A percentile compares a stretch with the other conserved stretches of the same genome.
Evolutionary conservation across 1,140 invertebrate species (phyloP).

Genomic region (Ectropis grisescens): DNA sequence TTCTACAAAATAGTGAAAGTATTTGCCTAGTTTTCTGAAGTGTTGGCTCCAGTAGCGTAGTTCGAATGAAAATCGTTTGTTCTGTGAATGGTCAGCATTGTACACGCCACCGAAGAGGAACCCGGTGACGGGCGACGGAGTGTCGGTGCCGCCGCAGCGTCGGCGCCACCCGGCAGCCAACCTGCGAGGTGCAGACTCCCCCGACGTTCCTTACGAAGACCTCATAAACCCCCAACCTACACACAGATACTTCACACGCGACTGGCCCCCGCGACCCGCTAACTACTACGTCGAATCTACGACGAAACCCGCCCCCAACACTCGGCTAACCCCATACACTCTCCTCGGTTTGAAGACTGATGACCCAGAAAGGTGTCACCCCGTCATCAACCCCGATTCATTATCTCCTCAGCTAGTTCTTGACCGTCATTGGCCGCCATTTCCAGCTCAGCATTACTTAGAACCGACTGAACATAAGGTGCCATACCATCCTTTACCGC

Average conservation of each 20-base stretch:
- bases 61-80: conserved; percentile 55
- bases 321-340: conserved; percentile 37
- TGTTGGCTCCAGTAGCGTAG: conserved; percentile 1
- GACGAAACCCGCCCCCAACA: conserved; percentile 25
- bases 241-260: conserved; percentile 40
- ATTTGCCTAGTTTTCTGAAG: too few relatives aligned
- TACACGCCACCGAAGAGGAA: conserved; percentile 65
- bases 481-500: conserved; percentile 43
- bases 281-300: conserved; percentile 54
- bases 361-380: conserved; percentile 39
- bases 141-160: conserved; percentile 42
- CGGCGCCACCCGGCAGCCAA: conserved; percentile 54
- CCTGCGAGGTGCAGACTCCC: conserved; percentile 59
- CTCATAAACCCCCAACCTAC: conserved; percentile 44
- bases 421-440: conserved; percentile 54
- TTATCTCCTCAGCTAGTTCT: conserved; percentile 46
- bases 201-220: conserved; percentile 15
- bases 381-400: conserved; percentile 43
- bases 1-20: too few relatives aligned
- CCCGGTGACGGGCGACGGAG: conserved; percentile 66
- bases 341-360: conserved; percentile 45
- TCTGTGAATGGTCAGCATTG: conserved; percentile 59
- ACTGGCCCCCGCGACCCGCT: conserved; percentile 44
- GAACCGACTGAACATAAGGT: conserved; percentile 40
- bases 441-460: conserved; percentile 54